A percentile compares a stretch with the other conserved stretches of the same genome.
Evolutionary conservation across 2,797 vertebrate species (phyloP).

Genomic region (Amblyraja radiata): DNA sequence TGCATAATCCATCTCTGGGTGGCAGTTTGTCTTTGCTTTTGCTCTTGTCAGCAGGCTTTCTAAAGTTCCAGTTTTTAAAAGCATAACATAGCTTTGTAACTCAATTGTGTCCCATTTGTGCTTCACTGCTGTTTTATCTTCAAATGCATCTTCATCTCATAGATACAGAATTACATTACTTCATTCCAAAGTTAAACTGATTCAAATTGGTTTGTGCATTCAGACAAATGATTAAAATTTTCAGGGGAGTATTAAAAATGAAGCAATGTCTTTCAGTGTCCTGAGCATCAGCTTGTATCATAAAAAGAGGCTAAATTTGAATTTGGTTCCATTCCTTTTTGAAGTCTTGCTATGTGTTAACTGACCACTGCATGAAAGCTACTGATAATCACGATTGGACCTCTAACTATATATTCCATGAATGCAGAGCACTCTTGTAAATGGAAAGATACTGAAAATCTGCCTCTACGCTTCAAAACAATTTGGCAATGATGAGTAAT

Average conservation of each 20-base stretch:
- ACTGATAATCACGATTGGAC: background rate
- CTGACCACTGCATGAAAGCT: background rate
- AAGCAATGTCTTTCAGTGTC: background rate
- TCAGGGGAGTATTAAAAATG: background rate
- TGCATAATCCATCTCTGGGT: background rate
- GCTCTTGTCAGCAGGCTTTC: background rate
- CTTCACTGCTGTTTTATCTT: background rate
- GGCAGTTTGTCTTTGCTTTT: background rate
- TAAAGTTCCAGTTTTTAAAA: background rate
- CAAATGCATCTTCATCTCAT: background rate
- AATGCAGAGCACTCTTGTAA: background rate
- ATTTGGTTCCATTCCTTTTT: background rate
- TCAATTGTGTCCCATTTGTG: background rate
- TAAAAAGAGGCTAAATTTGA: background rate
- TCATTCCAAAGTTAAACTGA: background rate
- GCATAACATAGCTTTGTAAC: background rate
- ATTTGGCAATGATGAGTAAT: background rate
- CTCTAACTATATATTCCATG: background rate
- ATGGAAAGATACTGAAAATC: background rate
- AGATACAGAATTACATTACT: background rate
- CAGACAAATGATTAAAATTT: background rate
- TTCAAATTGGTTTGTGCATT: background rate
- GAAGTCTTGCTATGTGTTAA: background rate
- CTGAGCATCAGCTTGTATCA: background rate
- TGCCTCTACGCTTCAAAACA: background rate